Conservation (phyloP, 2,797 vertebrate genomes). For the Gymnothorax javanicus region DNA sequence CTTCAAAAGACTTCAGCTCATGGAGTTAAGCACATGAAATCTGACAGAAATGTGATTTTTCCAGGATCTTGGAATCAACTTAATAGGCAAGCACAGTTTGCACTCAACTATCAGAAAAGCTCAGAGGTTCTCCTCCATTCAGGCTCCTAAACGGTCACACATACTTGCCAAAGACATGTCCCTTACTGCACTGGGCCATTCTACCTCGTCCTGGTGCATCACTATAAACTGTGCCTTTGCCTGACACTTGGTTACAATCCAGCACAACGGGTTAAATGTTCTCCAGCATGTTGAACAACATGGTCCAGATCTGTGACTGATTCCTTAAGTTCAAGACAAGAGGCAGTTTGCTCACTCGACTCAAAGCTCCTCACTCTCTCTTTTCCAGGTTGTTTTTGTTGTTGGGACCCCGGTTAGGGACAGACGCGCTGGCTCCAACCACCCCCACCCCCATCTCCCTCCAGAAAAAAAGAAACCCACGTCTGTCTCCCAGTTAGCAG, state of each 20-base stretch:
- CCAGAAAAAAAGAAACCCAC: slow-evolving; percentile 21
- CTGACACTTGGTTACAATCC: neutral
- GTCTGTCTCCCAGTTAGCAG: slow-evolving; percentile 42
- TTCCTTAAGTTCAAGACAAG: slow-evolving; percentile 61
- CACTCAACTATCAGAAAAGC: neutral
- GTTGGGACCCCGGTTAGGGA: slow-evolving; percentile 62
- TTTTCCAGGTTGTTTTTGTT: slow-evolving; percentile 61
- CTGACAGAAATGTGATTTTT: neutral
- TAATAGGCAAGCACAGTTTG: no score
- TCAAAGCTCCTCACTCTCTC: slow-evolving; percentile 27
- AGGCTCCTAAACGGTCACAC: neutral
- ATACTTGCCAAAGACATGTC: neutral
- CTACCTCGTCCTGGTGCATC: neutral
- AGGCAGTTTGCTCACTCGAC: slow-evolving; percentile 51
- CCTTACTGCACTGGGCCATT: neutral
- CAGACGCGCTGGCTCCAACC: slow-evolving; percentile 75
- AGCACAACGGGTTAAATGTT: neutral
- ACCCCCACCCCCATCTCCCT: slow-evolving; percentile 52
- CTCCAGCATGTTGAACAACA: slow-evolving; percentile 5
- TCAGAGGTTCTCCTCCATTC: neutral
- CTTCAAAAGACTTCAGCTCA: neutral
- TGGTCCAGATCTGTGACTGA: slow-evolving; percentile 34
- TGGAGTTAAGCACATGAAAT: neutral
- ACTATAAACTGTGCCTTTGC: neutral
- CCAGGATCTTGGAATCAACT: neutral